Base-by-base conservation (phyloP, 2,888 invertebrate genomes). In the Lasius platythorax region DNA sequence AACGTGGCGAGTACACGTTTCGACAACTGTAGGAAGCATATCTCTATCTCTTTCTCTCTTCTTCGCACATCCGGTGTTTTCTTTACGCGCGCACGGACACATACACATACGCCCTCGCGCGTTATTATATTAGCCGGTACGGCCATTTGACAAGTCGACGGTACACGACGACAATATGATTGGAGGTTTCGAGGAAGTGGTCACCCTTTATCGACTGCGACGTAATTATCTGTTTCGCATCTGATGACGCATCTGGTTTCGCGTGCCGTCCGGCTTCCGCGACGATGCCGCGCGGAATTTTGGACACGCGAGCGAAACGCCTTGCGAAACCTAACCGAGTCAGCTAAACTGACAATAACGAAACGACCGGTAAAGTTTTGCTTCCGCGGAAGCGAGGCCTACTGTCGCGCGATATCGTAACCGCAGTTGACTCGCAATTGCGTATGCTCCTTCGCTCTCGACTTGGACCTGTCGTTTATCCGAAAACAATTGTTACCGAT, bases 171-270 rank as follows among this genome's bases (percentile, higher is more conserved):
- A 91, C 90, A 90, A 90, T 90, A 90, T 88, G 91, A 90, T 91
- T 91, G 89, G 86, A 87, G 86, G 87, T 40, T 68, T 83, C 88
- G 84, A 91, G 91, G 91, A 91, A 91, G 91, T 89, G 91, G 91
- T 91, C 89, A 88, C 86, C 82, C 74, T 85, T 83, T 83, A 83
- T 85, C 85, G 76, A 74, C 76, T 81, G 73, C 73, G 56, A 64
- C 84, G 30, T 82, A 82, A 82, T 82, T 82, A 76, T 76, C 64
- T 56, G 82, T 76, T 82, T 76, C 76, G 66, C 82, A 37, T 37
- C 37, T 37, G 75, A 76, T 76, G 79, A 81, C 61, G 76, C 82
- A 82, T 74, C 76, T 76, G 82, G 82, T 76, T 82, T 82, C 82
- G 53, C 76, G 82, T 82, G 75, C 46, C 76, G 61, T 15, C 43